phyloP scores from a whole-genome alignment of 2,888 invertebrate species.

The Eurois occulta region DNA sequence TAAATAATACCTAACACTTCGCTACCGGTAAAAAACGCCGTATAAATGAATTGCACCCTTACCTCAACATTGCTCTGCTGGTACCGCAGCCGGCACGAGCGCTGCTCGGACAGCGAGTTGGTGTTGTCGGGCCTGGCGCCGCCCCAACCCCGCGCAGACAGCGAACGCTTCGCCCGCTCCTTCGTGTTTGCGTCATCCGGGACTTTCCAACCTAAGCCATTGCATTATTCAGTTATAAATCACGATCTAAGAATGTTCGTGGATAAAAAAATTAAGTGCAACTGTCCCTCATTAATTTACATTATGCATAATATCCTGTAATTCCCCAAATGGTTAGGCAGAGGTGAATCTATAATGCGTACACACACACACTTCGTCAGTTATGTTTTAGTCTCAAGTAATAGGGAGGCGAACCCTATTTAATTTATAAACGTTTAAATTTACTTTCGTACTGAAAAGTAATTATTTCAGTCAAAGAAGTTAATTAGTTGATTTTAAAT shows the following conservation, averaged over 20 bases:
- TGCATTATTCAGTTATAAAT: conserved; percentile 6
- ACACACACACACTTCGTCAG: not conserved
- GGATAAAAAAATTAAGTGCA: not conserved
- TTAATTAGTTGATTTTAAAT: conserved; percentile 14
- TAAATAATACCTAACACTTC: not conserved
- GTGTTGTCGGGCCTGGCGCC: conserved; percentile 91
- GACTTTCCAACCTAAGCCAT: conserved; percentile 94
- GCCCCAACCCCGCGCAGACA: conserved; percentile 90
- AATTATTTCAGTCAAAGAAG: not conserved
- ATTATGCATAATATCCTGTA: not conserved
- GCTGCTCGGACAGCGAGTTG: conserved; percentile 92
- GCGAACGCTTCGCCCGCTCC: conserved; percentile 91
- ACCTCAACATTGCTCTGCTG: conserved; percentile 98
- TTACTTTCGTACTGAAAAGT: not conserved
- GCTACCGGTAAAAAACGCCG: not conserved
- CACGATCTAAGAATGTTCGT: not conserved
- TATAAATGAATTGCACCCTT: conserved; percentile 9
- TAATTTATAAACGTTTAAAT: not conserved
- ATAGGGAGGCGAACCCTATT: not conserved
- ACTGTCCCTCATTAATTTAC: not conserved
- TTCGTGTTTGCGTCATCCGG: conserved; percentile 93
- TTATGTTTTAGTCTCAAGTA: not conserved
- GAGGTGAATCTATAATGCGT: not conserved
- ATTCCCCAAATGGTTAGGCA: not conserved
- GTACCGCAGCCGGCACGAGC: conserved; percentile 94